Evolutionary conservation across 2,888 invertebrate genomes (phyloP).

Genomic region (Rhorus exstirpatorius): DNA sequence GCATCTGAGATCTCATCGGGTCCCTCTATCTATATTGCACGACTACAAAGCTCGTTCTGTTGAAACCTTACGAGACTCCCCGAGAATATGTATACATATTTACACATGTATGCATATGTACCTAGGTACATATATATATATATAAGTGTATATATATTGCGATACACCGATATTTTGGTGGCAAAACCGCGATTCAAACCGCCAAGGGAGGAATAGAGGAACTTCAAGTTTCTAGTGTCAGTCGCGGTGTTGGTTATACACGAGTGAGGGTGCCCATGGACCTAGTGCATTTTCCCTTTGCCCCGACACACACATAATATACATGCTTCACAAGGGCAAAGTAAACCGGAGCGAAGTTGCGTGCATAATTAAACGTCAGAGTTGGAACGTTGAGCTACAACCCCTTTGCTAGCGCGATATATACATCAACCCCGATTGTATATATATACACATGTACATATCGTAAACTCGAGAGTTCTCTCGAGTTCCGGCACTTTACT

Average conservation of each 20-base stretch:
- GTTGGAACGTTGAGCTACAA: conserved; percentile 74
- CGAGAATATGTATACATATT: no score
- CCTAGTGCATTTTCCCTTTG: conserved; percentile 37
- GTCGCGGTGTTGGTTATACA: conserved; percentile 60
- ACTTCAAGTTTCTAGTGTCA: conserved; percentile 63
- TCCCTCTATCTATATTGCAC: conserved; percentile 3
- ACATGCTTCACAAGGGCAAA: conserved; percentile 72
- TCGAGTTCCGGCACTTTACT: conserved; percentile 39
- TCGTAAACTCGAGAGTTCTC: conserved; percentile 33
- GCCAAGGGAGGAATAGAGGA: conserved; percentile 35
- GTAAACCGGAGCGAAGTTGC: conserved; percentile 78
- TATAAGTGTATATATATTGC: not conserved
- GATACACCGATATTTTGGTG: not conserved
- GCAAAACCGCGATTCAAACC: conserved; percentile 62
- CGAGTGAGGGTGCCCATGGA: conserved; percentile 37
- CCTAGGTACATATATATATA: no score
- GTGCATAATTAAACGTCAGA: conserved; percentile 83
- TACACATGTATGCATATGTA: no score
- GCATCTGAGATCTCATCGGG: conserved; percentile 23
- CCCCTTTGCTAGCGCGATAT: conserved; percentile 48
- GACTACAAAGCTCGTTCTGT: conserved; percentile 8
- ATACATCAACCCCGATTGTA: conserved; percentile 13
- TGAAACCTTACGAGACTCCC: no score
- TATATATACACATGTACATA: conserved; percentile 3
- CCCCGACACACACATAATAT: conserved; percentile 12